Conservation (phyloP, 2,113 vertebrate species). For the Aspidoscelis tigris region DNA sequence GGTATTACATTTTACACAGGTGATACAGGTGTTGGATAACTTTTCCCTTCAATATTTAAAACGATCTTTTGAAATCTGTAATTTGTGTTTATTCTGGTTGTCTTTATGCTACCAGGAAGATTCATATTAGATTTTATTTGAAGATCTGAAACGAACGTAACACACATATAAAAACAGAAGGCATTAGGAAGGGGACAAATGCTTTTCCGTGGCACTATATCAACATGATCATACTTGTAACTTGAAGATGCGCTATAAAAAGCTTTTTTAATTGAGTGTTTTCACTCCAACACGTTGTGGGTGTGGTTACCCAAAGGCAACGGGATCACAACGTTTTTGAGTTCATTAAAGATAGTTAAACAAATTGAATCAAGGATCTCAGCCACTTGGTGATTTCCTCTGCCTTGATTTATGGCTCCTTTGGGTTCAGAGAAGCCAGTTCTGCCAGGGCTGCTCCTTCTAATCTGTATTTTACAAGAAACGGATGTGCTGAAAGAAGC, state of each 20-base stretch:
- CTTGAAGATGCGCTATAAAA: not conserved
- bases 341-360: slow-evolving; percentile 53
- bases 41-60: too few relatives aligned
- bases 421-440: slow-evolving; percentile 68
- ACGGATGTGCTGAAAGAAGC: slow-evolving; percentile 75
- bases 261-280: not conserved
- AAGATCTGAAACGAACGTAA: too few relatives aligned
- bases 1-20: too few relatives aligned
- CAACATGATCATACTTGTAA: too few relatives aligned
- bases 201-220: too few relatives aligned
- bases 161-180: too few relatives aligned
- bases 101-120: too few relatives aligned
- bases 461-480: slow-evolving; percentile 75
- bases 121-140: too few relatives aligned
- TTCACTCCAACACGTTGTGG: not conserved
- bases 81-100: too few relatives aligned
- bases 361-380: slow-evolving; percentile 61
- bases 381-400: slow-evolving; percentile 63
- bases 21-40: too few relatives aligned
- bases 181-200: too few relatives aligned
- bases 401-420: slow-evolving; percentile 65
- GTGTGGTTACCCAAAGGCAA: not conserved
- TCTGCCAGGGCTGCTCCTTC: slow-evolving; percentile 69
- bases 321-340: slow-evolving; percentile 30
- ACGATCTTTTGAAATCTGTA: too few relatives aligned